Evolutionary conservation across 2,113 vertebrate genomes (phyloP), one percentile per base, ranked within the genome.

Genomic region (Proteles cristata): DNA sequence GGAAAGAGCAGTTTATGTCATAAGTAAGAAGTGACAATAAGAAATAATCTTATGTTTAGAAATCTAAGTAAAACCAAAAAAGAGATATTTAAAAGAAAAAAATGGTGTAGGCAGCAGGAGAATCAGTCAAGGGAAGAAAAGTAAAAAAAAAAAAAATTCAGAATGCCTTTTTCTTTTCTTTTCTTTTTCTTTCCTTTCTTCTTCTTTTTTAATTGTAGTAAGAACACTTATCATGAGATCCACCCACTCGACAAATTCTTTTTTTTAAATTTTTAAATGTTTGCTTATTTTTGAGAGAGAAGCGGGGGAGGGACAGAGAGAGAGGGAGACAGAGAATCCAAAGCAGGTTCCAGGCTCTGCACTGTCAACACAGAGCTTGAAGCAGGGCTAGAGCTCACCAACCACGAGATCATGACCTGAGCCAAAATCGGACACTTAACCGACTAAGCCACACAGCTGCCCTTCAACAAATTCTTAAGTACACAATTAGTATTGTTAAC

Each of bases 21-120:
- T 55, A 97, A 65, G 35, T 55, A 68, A 96, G 35, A 61, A 61
- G 19, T 35, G 14, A 81, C 7, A 76, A 68, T 87, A 93, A 95
- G 55, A 76, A 96, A 82, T 82, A 45, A 71, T 88, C 31, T 33
- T 76, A 10, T 96, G 15, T 35, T 73, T 45, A n/a, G 7, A 92
- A 90, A 92, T 43, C 33, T 71, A 92, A 83, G 7, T 50, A 87
- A 66, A 94, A 8, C 23, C 10, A 66, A 66, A 74, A 28, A 84
- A 53, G 14, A 19, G 6, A 89, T 35, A 10, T 43, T 7, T 74
- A 55, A 86, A 91, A 83, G 33, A 33, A 85, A 92, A 89, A 89
- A 82, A 50, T 23, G 17, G 26, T 23, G 2, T 48, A 58, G 4
- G 1, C 77, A 14, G 19, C 66, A 45, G 65, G 26, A 74, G 53